Conservation (phyloP, 2,797 vertebrate species). For the Etheostoma perlongum region DNA sequence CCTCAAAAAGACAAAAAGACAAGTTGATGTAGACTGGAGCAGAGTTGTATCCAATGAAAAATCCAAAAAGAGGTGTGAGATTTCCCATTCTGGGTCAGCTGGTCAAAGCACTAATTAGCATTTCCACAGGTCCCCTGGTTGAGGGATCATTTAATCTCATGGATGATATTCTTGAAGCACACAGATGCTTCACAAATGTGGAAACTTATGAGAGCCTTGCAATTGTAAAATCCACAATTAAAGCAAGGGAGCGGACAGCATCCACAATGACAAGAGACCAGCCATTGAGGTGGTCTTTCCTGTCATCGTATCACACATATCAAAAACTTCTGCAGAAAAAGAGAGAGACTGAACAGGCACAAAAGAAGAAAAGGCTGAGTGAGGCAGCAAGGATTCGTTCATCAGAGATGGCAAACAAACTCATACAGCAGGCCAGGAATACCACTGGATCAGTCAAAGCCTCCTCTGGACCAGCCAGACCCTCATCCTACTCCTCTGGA, state of each 20-base stretch:
- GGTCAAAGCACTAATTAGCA: too few species aligned
- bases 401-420: conserved; percentile 20
- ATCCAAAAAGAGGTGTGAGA: too few species aligned
- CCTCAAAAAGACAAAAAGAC: too few species aligned
- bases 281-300: background rate
- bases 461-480: too few species aligned
- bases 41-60: too few species aligned
- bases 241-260: conserved; percentile 13
- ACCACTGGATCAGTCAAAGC: too few species aligned
- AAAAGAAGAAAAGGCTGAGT: conserved; percentile 7
- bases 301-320: conserved; percentile 8
- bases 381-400: conserved; percentile 13
- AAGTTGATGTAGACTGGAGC: too few species aligned
- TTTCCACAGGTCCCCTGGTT: conserved; percentile 9
- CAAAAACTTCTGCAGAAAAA: conserved; percentile 13
- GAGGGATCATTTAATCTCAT: conserved; percentile 12
- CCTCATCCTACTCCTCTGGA: too few species aligned
- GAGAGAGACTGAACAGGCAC: conserved; percentile 8
- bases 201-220: conserved; percentile 16
- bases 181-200: conserved; percentile 20
- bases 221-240: conserved; percentile 19
- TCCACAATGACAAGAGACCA: conserved; percentile 5
- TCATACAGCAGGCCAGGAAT: conserved; percentile 8
- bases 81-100: too few species aligned
- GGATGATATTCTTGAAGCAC: conserved; percentile 3